Percentiles rank a stretch among this genome's conserved stretches.
Evolutionary conservation across 2,113 vertebrate genomes (phyloP).

Genomic region (Sinosuthora webbiana): DNA sequence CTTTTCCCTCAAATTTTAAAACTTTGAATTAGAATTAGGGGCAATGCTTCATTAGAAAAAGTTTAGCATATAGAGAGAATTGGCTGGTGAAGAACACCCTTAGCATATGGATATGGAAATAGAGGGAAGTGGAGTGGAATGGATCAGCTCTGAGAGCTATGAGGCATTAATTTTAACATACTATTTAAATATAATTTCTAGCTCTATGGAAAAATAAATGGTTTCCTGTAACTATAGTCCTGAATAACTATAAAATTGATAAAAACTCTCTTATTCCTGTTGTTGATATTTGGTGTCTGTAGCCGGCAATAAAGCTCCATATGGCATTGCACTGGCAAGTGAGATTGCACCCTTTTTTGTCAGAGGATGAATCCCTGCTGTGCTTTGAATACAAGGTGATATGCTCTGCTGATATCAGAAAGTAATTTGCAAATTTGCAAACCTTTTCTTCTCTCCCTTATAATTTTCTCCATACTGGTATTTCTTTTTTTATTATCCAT

Average conservation of each 20-base stretch:
- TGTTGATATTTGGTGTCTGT: not conserved
- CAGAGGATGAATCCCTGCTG: not conserved
- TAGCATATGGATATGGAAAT: not conserved
- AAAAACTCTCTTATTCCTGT: not conserved
- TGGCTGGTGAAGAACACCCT: not conserved
- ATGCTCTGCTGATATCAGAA: not conserved
- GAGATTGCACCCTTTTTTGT: not conserved
- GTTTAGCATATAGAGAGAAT: not conserved
- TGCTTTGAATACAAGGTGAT: not conserved
- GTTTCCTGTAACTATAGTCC: not conserved
- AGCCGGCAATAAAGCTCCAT: not conserved
- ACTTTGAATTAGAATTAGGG: not conserved
- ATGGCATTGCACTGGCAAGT: not conserved
- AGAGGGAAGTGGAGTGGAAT: not conserved
- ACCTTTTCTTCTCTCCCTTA: not conserved
- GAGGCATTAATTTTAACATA: not conserved
- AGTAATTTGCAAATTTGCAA: not conserved
- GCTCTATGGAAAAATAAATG: not conserved
- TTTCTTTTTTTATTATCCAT: not conserved
- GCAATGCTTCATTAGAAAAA: not conserved
- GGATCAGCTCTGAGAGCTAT: not conserved
- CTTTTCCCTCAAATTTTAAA: not conserved
- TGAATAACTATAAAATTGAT: not conserved
- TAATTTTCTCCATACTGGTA: not conserved
- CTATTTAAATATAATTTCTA: not conserved